Percentiles rank a stretch among this genome's conserved stretches.
Conservation (phyloP, 2,113 vertebrate species). For the Larimichthys crocea region DNA sequence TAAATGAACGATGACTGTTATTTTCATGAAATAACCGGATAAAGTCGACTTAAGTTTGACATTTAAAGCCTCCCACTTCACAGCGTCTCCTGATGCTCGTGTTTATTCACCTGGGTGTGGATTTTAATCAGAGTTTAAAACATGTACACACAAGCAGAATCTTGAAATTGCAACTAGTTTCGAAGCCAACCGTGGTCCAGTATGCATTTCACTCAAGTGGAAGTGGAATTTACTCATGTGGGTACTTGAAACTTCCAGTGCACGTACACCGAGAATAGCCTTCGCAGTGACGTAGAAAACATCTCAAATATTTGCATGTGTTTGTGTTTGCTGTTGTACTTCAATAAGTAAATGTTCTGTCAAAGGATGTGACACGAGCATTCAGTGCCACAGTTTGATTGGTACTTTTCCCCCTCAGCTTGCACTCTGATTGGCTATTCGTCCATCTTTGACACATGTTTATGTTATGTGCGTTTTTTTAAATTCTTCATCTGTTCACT, state of each 20-base stretch:
- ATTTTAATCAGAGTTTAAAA: neutral
- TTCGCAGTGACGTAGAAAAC: neutral
- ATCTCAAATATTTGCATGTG: too few relatives aligned
- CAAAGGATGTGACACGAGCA: too few relatives aligned
- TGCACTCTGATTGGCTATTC: neutral
- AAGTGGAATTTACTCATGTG: neutral
- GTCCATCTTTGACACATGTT: neutral
- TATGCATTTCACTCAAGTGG: neutral
- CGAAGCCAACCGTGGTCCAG: neutral
- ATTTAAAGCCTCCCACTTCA: neutral
- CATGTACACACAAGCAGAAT: neutral
- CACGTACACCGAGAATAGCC: neutral
- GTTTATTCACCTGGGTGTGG: neutral
- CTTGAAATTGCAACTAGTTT: neutral
- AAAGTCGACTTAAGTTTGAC: too few relatives aligned
- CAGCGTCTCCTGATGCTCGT: too few relatives aligned
- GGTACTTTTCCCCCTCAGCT: neutral
- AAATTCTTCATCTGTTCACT: neutral
- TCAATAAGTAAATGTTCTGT: neutral
- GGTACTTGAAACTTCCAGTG: neutral
- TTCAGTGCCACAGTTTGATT: too few relatives aligned
- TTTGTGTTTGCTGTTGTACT: too few relatives aligned
- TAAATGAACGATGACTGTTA: neutral
- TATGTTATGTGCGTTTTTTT: neutral
- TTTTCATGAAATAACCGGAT: too few relatives aligned